Base-by-base conservation (phyloP, 2,888 invertebrate genomes). In the Meteorus colon region DNA sequence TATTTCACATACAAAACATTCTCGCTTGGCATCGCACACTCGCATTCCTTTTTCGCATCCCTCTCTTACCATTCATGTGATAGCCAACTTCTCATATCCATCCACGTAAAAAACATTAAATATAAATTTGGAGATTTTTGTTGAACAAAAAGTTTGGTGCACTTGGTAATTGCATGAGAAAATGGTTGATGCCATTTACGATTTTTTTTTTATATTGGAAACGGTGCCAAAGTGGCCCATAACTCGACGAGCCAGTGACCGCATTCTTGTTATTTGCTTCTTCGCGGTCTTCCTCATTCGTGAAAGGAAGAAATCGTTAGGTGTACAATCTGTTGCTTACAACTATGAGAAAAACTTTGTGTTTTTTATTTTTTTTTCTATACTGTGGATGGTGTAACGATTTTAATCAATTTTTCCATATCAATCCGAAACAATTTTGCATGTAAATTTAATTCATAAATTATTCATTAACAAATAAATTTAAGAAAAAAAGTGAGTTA, bases 161-260 rank as follows among this genome's bases (percentile, higher is more conserved):
- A 34, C n/a, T 65, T 37, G 65, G 34, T 16, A 37, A 34, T 34
- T 37, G 31, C 37, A 37, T 37, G 65, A 37, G 34, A 68, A 51
- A 45, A 63, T 63, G 16, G 41, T 66, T 59, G n/a, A 19, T 69
- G 34, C 51, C 27, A 65, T 65, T 65, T 37, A 19, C 19, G 69
- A 69, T 55, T 10, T 69, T 19, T 55, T 4, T 69, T 34, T 69
- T 51, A 69, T 55, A 55, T 55, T 48, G 34, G 55, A 59, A 69
- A 69, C 55, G 51, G 19, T 69, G 69, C 69, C 69, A 69, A 69
- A 69, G 55, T 69, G 69, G 59, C 69, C 19, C 19, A 69, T 59
- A 69, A 69, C 51, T 69, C 59, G 34, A 41, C 66, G 68, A 59
- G 55, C 59, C 4, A 14, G 55, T 69, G 59, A 69, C 69, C 69